Evolutionary conservation across 2,888 invertebrate species (phyloP), one percentile per base, ranked within the genome.

Genomic region (Lordiphosa andalusiaca): DNA sequence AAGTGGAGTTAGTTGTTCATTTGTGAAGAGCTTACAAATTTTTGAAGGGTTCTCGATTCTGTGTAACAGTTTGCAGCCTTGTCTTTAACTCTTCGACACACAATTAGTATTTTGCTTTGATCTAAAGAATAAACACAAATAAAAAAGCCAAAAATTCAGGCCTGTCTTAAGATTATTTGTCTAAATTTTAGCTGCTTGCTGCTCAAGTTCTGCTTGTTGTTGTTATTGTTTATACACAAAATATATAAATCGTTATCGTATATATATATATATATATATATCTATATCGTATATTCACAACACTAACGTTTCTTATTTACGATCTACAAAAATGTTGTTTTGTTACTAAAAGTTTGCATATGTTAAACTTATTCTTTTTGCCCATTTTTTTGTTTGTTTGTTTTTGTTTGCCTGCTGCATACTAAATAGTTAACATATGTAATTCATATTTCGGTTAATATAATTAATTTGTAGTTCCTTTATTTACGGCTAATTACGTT

Each of bases 291-390:
- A 65, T 74, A 76, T 75, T 80, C 78, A 80, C 78, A 80, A 80
- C 78, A 75, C 78, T 80, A 80, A 80, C 67, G 69, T 76, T 75
- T 64, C 80, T 73, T 75, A 69, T 46, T 61, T 72, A 76, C 57
- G 53, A 60, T 23, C 61, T 71, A 56, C 56, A 56, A 50, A 59
- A 70, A 63, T 53, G 46, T 60, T 19, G 12, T 16, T 39, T 60
- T 58, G 23, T 30, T 63, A 37, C 55, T 46, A 35, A 39, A 60
- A 40, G 16, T 38, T 49, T 42, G 25, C 65, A 48, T 53, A 48
- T 25, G 9, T 46, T 46, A 49, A 54, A 61, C 53, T 61, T 67
- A 57, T 53, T 52, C 25, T 44, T 46, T 42, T 42, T 37, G 13
- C 36, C 36, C 7, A 40, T 38, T 13, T 38, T 23, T 40, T 6